A percentile compares a stretch with the other conserved stretches of the same genome.
These are phyloP conservation scores for Emmelina monodactyla DNA, from an alignment of 2,888 invertebrate species.

Conservation along the genomic window DNA sequence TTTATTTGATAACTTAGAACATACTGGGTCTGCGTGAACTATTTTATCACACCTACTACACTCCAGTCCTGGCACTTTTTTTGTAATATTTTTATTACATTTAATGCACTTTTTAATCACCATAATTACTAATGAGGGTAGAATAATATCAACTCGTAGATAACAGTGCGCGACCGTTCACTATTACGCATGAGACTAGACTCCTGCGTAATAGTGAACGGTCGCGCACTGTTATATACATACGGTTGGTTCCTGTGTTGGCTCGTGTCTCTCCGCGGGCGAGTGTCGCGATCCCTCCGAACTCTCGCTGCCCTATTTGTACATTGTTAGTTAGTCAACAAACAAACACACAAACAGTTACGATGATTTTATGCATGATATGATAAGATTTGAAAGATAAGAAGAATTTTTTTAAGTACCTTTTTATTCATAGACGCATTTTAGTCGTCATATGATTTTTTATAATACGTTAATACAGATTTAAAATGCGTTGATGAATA, in stretches of 20 bases:
- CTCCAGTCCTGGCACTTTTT: conserved; percentile 11
- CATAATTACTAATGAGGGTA: too few species aligned
- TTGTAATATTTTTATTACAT: conserved; percentile 10
- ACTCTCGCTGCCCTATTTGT: conserved; percentile 34
- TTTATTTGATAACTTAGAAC: conserved; percentile 14
- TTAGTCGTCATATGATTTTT: too few species aligned
- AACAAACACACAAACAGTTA: conserved; percentile 9
- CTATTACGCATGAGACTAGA: too few species aligned
- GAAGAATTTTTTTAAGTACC: too few species aligned
- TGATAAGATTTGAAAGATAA: not conserved
- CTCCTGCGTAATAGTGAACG: too few species aligned
- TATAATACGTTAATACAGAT: too few species aligned
- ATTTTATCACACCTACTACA: conserved; percentile 16
- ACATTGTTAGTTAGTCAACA: conserved; percentile 10
- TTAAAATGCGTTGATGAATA: too few species aligned
- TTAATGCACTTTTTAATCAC: not conserved
- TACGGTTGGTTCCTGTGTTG: too few species aligned
- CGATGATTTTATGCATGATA: not conserved
- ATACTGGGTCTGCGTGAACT: conserved; percentile 12
- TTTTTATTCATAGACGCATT: too few species aligned
- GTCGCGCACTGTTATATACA: too few species aligned
- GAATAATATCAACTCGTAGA: too few species aligned
- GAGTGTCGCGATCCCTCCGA: conserved; percentile 27
- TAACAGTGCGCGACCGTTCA: too few species aligned
- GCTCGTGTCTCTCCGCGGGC: not conserved